A percentile compares a stretch with the other conserved stretches of the same genome.
phyloP scores from a whole-genome alignment of 1,140 invertebrate genomes.

The Araneus ventricosus region DNA sequence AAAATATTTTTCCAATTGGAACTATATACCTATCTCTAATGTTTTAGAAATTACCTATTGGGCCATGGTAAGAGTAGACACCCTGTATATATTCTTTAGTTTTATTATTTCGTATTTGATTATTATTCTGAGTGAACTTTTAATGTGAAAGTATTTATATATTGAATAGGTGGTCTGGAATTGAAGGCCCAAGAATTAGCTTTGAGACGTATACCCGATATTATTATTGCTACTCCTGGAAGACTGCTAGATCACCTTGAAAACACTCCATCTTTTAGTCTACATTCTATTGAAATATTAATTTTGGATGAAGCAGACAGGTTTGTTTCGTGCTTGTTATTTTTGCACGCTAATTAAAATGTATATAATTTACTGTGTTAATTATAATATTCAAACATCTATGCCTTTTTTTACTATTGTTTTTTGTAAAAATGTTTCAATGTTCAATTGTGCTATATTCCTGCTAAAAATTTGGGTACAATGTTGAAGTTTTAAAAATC shows the following conservation, averaged over 20 bases:
- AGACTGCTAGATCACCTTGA: conserved; percentile 98
- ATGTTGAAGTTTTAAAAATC: no score
- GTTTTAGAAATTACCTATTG: no score
- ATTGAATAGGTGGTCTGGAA: conserved; percentile 88
- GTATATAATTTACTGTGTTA: neutral
- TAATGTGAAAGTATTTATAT: neutral
- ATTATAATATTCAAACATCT: neutral
- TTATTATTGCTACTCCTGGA: conserved; percentile 98
- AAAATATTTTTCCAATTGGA: no score
- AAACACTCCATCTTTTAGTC: conserved; percentile 94
- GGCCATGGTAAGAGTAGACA: no score
- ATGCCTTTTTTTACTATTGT: no score
- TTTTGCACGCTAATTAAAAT: neutral
- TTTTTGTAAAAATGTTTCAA: no score
- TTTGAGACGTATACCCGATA: conserved; percentile 93
- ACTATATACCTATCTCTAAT: no score
- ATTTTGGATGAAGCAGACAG: conserved; percentile 97
- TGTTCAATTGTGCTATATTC: no score
- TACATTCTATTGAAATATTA: conserved; percentile 95
- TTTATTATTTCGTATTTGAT: no score
- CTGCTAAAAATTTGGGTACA: no score
- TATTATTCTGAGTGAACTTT: no score
- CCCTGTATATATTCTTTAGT: no score
- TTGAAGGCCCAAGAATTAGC: conserved; percentile 93
- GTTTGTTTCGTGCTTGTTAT: conserved; percentile 82